Conservation (phyloP, 2,797 vertebrate genomes). For the Oophaga sylvatica region DNA sequence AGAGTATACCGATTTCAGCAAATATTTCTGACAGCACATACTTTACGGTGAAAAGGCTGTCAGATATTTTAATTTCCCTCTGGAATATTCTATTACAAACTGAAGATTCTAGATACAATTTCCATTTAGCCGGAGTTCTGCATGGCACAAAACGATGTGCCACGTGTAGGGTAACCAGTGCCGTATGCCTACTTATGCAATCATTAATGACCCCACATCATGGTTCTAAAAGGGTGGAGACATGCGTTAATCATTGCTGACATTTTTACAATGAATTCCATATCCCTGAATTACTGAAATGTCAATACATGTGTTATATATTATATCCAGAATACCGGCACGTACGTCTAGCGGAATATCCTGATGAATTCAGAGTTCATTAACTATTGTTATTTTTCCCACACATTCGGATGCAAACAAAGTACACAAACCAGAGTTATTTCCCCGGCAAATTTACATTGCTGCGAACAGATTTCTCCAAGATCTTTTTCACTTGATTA, state of each 20-base stretch:
- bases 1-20: constrained; percentile 10
- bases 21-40: constrained; percentile 25
- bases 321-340: neutral
- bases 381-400: constrained; percentile 18
- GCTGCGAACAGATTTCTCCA: neutral
- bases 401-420: constrained; percentile 6
- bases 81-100: constrained; percentile 12
- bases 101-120: constrained; percentile 5
- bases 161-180: neutral
- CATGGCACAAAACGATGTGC: neutral
- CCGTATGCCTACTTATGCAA: neutral
- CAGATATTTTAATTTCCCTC: constrained; percentile 41
- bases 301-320: constrained; percentile 15
- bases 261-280: constrained; percentile 19
- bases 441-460: neutral
- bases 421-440: constrained; percentile 13
- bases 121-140: neutral
- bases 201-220: neutral
- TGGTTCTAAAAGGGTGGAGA: neutral
- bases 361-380: constrained; percentile 18
- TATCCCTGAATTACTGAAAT: neutral
- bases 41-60: constrained; percentile 14
- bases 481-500: constrained; percentile 8
- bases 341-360: neutral
- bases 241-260: constrained; percentile 5